Evolutionary conservation across 2,113 vertebrate species (phyloP).

Genomic region (Gallinago media): DNA sequence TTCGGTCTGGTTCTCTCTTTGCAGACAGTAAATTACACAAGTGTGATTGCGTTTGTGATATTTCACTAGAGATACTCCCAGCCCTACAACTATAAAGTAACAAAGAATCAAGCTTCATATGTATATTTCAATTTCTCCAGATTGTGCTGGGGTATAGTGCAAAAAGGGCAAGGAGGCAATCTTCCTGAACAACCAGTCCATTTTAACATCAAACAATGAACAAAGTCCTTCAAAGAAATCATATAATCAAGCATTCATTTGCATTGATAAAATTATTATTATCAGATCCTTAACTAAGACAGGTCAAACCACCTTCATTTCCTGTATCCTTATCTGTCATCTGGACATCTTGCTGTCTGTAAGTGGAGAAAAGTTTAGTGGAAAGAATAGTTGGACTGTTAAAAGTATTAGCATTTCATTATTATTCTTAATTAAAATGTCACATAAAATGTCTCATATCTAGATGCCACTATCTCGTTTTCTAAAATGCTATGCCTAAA

Average conservation of each 20-base stretch:
- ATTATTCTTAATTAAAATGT: constrained; percentile 41
- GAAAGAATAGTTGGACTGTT: neutral
- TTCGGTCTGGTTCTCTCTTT: neutral
- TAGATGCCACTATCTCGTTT: neutral
- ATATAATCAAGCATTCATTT: neutral
- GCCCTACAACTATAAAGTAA: neutral
- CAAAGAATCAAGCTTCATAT: neutral
- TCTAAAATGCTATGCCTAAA: constrained; percentile 34
- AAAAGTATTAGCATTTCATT: constrained; percentile 26
- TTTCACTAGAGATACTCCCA: neutral
- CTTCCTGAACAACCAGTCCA: neutral
- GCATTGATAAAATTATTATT: neutral
- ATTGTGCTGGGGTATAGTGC: neutral
- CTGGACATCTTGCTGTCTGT: neutral
- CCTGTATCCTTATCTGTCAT: neutral
- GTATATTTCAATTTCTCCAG: neutral
- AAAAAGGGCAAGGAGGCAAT: neutral
- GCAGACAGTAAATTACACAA: neutral
- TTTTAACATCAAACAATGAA: neutral
- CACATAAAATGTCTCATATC: constrained; percentile 5
- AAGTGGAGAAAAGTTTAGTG: neutral
- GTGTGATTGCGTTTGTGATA: neutral
- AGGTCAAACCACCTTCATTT: neutral
- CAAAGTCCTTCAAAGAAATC: neutral
- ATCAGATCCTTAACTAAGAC: neutral